Conservation (phyloP, 2,113 vertebrate species). For the Galeopterus variegatus region DNA sequence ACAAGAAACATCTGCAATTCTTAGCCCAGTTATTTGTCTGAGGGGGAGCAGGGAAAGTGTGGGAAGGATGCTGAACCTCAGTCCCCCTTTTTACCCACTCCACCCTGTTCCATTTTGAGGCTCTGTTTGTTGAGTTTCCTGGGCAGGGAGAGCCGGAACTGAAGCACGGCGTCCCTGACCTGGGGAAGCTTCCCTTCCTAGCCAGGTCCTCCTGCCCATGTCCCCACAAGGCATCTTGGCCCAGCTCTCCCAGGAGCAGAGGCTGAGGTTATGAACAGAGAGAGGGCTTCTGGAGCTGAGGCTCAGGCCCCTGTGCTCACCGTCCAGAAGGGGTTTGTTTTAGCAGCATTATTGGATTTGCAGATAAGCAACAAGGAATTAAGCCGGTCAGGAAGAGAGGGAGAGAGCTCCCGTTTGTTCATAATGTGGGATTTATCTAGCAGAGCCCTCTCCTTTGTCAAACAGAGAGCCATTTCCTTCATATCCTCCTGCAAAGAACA, state of each 20-base stretch:
- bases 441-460: slow-evolving; percentile 74
- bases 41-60: neutral
- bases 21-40: neutral
- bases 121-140: neutral
- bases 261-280: slow-evolving; percentile 59
- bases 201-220: neutral
- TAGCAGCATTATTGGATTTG: slow-evolving; percentile 79
- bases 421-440: slow-evolving; percentile 75
- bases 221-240: neutral
- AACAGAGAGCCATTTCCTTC: slow-evolving; percentile 70
- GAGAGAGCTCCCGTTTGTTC: slow-evolving; percentile 56
- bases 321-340: slow-evolving; percentile 65
- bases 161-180: neutral
- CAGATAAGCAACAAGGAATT: slow-evolving; percentile 81
- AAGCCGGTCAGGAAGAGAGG: slow-evolving; percentile 70
- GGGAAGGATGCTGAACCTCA: neutral
- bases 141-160: neutral
- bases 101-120: neutral
- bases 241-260: slow-evolving; percentile 7
- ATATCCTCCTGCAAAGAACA: slow-evolving; percentile 76
- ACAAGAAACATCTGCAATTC: neutral
- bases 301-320: neutral
- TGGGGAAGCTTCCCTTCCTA: neutral
- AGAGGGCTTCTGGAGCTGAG: slow-evolving; percentile 17
- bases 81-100: neutral